Evolutionary conservation across 2,113 vertebrate species (phyloP).

Genomic region (Scortum barcoo): DNA sequence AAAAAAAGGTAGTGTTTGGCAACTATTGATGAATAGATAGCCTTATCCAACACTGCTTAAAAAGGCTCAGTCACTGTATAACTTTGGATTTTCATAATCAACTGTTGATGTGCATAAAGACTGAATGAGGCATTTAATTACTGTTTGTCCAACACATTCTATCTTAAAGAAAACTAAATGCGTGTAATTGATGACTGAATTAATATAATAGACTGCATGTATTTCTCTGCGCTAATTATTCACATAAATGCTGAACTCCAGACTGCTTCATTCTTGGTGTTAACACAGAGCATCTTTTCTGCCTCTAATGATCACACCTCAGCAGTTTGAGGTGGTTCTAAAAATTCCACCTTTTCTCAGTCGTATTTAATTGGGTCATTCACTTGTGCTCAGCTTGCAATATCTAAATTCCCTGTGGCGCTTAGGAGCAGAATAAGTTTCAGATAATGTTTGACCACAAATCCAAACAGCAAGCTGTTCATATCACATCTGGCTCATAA

Average conservation of each 20-base stretch:
- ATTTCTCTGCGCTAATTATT: conserved; percentile 10
- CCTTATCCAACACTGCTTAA: background rate
- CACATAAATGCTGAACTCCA: conserved; percentile 1
- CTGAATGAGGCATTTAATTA: background rate
- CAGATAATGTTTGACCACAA: conserved; percentile 15
- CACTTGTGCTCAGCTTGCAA: conserved; percentile 23
- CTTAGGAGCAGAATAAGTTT: conserved; percentile 14
- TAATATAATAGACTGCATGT: background rate
- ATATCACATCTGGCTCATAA: conserved; percentile 9
- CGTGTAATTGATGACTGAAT: conserved; percentile 5
- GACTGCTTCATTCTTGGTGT: background rate
- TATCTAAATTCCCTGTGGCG: conserved; percentile 5
- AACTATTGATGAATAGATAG: background rate
- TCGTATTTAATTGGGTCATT: conserved; percentile 41
- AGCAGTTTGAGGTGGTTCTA: background rate
- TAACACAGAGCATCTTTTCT: background rate
- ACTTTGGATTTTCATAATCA: background rate
- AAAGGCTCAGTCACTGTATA: background rate
- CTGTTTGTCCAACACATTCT: background rate
- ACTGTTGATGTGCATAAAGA: background rate
- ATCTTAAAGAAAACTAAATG: conserved; percentile 1
- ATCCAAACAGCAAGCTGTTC: conserved; percentile 15
- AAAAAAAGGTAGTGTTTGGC: background rate
- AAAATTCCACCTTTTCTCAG: background rate
- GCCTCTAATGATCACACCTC: conserved; percentile 21